Evolutionary conservation across 2,113 vertebrate species (phyloP).

Genomic region (Semicossyphus pulcher): DNA sequence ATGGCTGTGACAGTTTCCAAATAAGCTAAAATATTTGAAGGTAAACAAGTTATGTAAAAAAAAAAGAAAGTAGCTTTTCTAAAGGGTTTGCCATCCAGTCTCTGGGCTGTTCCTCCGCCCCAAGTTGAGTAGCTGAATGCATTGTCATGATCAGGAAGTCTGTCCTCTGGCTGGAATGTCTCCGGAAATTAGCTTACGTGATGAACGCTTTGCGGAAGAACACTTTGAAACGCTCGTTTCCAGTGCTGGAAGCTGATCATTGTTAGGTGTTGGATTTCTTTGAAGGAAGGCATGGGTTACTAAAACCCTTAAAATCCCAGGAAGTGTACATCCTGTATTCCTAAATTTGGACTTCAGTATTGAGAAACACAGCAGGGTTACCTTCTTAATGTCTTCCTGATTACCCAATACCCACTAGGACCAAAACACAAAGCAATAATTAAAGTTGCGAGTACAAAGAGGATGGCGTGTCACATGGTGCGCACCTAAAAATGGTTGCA

Average conservation of each 20-base stretch:
- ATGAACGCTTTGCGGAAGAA: slow-evolving; percentile 39
- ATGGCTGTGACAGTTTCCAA: not conserved
- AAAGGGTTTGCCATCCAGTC: not conserved
- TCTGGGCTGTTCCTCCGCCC: not conserved
- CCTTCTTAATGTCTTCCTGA: not conserved
- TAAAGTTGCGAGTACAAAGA: not conserved
- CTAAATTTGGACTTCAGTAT: not conserved
- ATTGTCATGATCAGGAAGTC: slow-evolving; percentile 78
- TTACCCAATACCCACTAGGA: not conserved
- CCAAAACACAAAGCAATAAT: not conserved
- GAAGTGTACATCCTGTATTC: not conserved
- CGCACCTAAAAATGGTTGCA: too few species aligned
- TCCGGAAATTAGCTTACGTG: slow-evolving; percentile 62
- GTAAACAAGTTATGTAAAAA: slow-evolving; percentile 35
- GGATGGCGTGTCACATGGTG: too few species aligned
- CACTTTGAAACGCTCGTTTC: slow-evolving; percentile 25
- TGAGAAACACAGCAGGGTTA: not conserved
- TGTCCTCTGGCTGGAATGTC: slow-evolving; percentile 70
- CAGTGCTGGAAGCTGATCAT: slow-evolving; percentile 23
- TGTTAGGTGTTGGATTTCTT: slow-evolving; percentile 16
- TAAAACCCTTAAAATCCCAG: not conserved
- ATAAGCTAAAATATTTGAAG: slow-evolving; percentile 12
- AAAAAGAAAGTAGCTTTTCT: not conserved
- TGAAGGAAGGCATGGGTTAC: not conserved
- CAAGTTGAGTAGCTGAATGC: slow-evolving; percentile 30